Base-by-base conservation (phyloP, 1,140 invertebrate genomes). In the Ephestia elutella region DNA sequence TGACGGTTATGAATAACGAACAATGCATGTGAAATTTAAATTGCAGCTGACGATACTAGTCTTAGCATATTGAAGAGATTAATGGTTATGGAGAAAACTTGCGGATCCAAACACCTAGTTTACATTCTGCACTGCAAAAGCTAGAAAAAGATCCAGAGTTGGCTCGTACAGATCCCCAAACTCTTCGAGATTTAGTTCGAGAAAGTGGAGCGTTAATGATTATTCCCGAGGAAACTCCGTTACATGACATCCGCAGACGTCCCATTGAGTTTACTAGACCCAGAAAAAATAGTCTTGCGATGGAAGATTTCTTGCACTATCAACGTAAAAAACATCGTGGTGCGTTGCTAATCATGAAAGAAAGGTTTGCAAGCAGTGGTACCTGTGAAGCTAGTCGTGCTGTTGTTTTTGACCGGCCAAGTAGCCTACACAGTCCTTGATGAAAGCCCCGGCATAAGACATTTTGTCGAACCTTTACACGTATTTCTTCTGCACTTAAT, bases 311-410 rank as follows among this genome's bases (percentile, higher is more conserved):
- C 68, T 72, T 95, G 13, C n/a, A n/a, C n/a, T 89, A 92, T 62
- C 90, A 90, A 65, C 89, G 90, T 56, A 91, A 86, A 64, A 90
- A 91, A 53, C 90, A 90, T 63, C 81, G 89, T 2, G 89, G 91
- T 0, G 92, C 93, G 2, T 90, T 94, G 32, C 90, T 96, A 72
- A 94, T 95, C 48, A 90, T 94, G 59, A 94, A n/a, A 95, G 59
- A 92, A 93, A 71, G 93, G 93, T 15, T 70, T 94, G n/a, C 94
- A 95, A 75, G 93, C 93, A 0, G 93, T 96, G 0, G 92, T 96
- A 17, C 95, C 95, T 90, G 92, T 44, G 93, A 95, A 77, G 93
- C 93, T 0, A 91, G 93, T 44, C 90, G 93, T 19, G 92, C 91
- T 17, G 93, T 96, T n/a, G n/a, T n/a, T n/a, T 8, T 80, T 95